A percentile compares a stretch with the other conserved stretches of the same genome.
phyloP scores from a whole-genome alignment of 2,113 vertebrate species.

The Pelusios castaneus region DNA sequence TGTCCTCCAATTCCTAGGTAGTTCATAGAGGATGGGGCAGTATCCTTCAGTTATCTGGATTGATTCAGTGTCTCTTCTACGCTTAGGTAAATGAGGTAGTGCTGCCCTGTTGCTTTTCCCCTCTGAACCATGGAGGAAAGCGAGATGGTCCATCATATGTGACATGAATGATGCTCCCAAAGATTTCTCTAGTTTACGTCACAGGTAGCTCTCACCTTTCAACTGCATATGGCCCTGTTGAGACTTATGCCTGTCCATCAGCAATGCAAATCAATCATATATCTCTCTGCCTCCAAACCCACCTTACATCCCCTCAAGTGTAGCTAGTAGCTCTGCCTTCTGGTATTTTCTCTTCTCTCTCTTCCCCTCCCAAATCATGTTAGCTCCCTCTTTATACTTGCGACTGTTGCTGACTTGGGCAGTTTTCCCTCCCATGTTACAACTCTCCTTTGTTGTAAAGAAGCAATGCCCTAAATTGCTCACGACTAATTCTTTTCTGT shows the following conservation, averaged over 20 bases:
- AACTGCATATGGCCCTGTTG: not conserved
- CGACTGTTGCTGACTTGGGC: not conserved
- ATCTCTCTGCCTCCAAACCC: not conserved
- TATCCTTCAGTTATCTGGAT: not conserved
- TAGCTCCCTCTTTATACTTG: not conserved
- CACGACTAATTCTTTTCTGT: fast-evolving
- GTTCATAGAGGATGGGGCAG: not conserved
- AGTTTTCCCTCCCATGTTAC: not conserved
- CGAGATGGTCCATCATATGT: not conserved
- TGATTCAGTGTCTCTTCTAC: not conserved
- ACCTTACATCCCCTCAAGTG: fast-evolving
- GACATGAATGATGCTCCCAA: fast-evolving
- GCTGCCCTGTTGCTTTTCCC: no score
- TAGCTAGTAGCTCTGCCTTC: not conserved
- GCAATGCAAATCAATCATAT: fast-evolving
- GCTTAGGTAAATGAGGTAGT: not conserved
- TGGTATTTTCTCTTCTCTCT: not conserved
- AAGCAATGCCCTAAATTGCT: not conserved
- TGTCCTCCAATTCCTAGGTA: not conserved
- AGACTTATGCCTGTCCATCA: fast-evolving
- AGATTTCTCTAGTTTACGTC: not conserved
- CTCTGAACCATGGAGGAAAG: not conserved
- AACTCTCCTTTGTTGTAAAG: not conserved
- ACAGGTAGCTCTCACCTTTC: not conserved
- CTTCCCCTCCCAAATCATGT: not conserved